A percentile compares a stretch with the other conserved stretches of the same genome.
Evolutionary conservation across 2,888 invertebrate genomes (phyloP).

Genomic region (Tupiocoris notatus): DNA sequence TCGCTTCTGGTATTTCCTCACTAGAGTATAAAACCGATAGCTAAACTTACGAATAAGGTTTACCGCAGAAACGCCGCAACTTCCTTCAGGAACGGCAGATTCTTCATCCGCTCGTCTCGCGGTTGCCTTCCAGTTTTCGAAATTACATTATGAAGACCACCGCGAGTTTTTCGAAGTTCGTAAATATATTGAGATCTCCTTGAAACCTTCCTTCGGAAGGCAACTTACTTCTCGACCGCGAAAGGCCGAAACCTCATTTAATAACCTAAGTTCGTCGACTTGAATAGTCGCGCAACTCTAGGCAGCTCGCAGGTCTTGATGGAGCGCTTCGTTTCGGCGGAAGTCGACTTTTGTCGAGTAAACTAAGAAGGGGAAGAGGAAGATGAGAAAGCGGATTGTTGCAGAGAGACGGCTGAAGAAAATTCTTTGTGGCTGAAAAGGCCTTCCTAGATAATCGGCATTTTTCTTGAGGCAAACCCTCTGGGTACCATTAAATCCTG

Average conservation of each 20-base stretch:
- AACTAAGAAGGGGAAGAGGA: background rate
- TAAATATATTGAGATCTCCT: conserved; percentile 15
- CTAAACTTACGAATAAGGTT: background rate
- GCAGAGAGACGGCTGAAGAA: background rate
- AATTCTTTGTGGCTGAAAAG: conserved; percentile 15
- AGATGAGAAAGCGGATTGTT: background rate
- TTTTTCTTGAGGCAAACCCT: conserved; percentile 6
- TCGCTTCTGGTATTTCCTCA: too few species aligned
- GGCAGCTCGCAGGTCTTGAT: too few species aligned
- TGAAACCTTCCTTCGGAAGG: conserved; percentile 21
- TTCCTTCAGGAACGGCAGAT: background rate
- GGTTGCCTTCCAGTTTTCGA: background rate
- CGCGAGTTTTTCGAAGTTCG: conserved; percentile 11
- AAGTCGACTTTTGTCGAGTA: conserved; percentile 3
- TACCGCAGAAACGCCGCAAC: background rate
- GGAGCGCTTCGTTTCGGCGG: too few species aligned
- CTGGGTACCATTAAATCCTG: conserved; percentile 26
- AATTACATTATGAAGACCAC: conserved; percentile 26
- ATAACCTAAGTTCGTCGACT: conserved; percentile 25
- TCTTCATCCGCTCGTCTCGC: too few species aligned
- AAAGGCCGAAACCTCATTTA: conserved; percentile 23
- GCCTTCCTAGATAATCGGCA: conserved; percentile 23
- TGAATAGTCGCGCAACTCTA: too few species aligned
- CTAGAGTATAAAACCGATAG: too few species aligned
- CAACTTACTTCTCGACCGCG: conserved; percentile 10